A percentile compares a stretch with the other conserved stretches of the same genome.
Evolutionary conservation across 2,888 invertebrate species (phyloP).

Genomic region (Crossocerus cetratus): DNA sequence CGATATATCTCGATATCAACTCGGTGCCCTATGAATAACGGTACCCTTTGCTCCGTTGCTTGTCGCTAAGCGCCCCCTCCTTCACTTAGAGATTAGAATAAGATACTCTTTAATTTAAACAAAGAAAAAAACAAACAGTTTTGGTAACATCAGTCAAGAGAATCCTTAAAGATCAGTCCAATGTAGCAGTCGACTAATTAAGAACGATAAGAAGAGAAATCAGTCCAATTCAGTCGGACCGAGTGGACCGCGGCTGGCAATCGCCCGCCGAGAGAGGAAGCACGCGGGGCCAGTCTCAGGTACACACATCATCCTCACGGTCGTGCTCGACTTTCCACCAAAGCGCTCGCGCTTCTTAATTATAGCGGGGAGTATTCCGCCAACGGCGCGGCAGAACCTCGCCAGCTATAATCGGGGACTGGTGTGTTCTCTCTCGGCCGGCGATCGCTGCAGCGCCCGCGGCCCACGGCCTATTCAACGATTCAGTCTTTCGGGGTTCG

Average conservation of each 20-base stretch:
- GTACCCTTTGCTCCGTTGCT: constrained; percentile 47
- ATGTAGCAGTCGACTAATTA: constrained; percentile 56
- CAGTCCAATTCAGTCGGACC: constrained; percentile 72
- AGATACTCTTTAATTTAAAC: constrained; percentile 68
- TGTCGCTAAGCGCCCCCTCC: constrained; percentile 46
- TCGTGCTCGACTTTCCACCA: no score
- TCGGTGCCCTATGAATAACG: constrained; percentile 49
- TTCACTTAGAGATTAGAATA: constrained; percentile 71
- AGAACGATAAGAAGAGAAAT: constrained; percentile 59
- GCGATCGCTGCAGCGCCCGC: constrained; percentile 28
- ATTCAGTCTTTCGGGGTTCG: constrained; percentile 63
- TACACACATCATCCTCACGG: background rate
- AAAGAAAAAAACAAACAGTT: constrained; percentile 62
- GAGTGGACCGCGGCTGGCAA: constrained; percentile 46
- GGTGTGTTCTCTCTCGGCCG: background rate
- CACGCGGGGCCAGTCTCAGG: background rate
- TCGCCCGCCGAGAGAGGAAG: constrained; percentile 3
- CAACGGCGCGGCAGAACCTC: constrained; percentile 1
- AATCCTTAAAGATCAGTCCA: constrained; percentile 71
- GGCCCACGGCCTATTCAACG: constrained; percentile 55
- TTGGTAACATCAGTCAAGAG: constrained; percentile 77
- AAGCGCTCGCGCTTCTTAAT: no score
- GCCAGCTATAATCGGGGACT: background rate
- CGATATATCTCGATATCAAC: constrained; percentile 34
- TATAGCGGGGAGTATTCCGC: no score